Percentiles rank a stretch among this genome's conserved stretches.
These are phyloP conservation scores for Drosophila quadrilineata DNA, from an alignment of 1,140 invertebrate species.

Conservation along the genomic window DNA sequence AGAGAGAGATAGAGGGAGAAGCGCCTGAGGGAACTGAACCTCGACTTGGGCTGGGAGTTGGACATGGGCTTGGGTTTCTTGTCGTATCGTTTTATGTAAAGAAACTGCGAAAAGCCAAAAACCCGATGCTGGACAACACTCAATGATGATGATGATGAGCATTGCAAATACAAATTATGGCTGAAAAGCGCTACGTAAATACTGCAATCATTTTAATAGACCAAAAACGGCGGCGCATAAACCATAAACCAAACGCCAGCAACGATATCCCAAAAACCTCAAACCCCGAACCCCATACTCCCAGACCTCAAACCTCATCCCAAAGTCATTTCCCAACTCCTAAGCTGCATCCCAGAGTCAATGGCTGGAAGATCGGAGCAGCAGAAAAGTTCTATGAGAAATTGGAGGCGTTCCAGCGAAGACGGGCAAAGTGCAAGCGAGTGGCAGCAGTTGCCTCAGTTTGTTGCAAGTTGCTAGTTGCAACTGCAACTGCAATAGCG, in stretches of 20 bases:
- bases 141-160: slow-evolving; percentile 67
- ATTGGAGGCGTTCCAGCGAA: slow-evolving; percentile 58
- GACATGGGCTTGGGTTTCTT: neutral
- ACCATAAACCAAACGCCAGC: slow-evolving; percentile 75
- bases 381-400: slow-evolving; percentile 61
- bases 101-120: slow-evolving; percentile 30
- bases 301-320: too few relatives aligned
- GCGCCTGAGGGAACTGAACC: too few relatives aligned
- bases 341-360: too few relatives aligned
- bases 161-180: slow-evolving; percentile 77
- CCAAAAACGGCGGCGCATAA: slow-evolving; percentile 78
- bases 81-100: slow-evolving; percentile 24
- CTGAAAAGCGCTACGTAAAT: slow-evolving; percentile 76
- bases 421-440: slow-evolving; percentile 27
- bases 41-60: neutral
- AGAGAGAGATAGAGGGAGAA: too few relatives aligned
- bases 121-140: slow-evolving; percentile 43
- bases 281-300: neutral
- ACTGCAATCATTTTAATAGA: slow-evolving; percentile 80
- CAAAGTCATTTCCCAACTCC: too few relatives aligned
- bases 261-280: neutral
- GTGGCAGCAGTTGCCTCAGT: neutral
- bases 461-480: slow-evolving; percentile 26
- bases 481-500: slow-evolving; percentile 38
- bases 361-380: too few relatives aligned